Percentiles rank a stretch among this genome's conserved stretches.
phyloP scores from a whole-genome alignment of 2,797 vertebrate species.

The Crenichthys baileyi region DNA sequence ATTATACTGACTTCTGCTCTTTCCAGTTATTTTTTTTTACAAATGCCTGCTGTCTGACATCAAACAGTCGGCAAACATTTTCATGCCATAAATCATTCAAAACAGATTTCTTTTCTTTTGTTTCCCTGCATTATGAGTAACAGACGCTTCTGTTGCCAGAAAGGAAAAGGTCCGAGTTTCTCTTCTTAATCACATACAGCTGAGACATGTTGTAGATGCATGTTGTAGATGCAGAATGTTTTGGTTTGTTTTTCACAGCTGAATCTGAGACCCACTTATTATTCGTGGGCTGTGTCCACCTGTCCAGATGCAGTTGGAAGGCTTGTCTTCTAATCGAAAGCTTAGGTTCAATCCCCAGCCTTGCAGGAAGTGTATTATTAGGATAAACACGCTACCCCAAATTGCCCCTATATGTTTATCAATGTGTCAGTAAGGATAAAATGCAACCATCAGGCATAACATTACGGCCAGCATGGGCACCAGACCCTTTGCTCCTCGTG shows the following conservation, averaged over 20 bases:
- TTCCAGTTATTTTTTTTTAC: conserved; percentile 7
- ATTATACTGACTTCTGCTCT: not conserved
- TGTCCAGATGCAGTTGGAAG: not conserved
- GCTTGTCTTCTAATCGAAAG: not conserved
- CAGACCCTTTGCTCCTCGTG: too few species aligned
- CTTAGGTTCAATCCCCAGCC: too few species aligned
- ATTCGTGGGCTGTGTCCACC: not conserved
- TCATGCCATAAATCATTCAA: conserved; percentile 5
- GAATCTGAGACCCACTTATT: not conserved
- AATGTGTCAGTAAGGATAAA: too few species aligned
- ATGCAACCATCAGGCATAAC: too few species aligned
- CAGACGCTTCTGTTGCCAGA: conserved; percentile 14
- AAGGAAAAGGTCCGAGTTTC: not conserved
- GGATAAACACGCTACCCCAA: too few species aligned
- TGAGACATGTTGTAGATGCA: too few species aligned
- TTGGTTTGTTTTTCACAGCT: not conserved
- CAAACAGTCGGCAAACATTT: not conserved
- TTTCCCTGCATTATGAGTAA: not conserved
- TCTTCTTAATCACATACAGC: conserved; percentile 8
- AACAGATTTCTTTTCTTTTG: not conserved
- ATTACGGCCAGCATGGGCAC: too few species aligned
- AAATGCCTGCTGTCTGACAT: conserved; percentile 11
- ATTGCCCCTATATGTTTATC: too few species aligned
- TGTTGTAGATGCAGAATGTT: not conserved
- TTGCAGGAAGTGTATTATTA: too few species aligned